These are phyloP conservation scores for Karalla daura DNA, from an alignment of 2,797 vertebrate genomes.

Conservation along the genomic window DNA sequence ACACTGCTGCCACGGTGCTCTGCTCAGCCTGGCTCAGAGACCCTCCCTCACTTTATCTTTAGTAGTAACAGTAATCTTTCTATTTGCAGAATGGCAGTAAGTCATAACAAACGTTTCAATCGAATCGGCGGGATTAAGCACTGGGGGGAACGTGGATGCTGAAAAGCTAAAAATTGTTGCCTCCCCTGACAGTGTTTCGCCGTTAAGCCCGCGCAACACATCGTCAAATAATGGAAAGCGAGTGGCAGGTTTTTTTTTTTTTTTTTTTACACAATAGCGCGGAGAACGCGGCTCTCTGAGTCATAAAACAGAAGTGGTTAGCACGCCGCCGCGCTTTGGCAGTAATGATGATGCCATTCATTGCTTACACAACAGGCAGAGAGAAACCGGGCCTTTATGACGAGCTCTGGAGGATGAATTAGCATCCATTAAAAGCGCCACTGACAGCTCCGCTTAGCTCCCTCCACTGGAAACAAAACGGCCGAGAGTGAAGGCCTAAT, in stretches of 20 bases:
- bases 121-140: conserved; percentile 37
- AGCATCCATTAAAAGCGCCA: conserved; percentile 72
- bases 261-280: conserved; percentile 53
- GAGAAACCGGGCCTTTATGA: conserved; percentile 59
- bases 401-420: conserved; percentile 71
- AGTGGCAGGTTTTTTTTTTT: conserved; percentile 56
- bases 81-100: conserved; percentile 38
- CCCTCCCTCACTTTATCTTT: conserved; percentile 31
- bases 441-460: conserved; percentile 63
- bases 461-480: conserved; percentile 59
- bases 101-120: conserved; percentile 43
- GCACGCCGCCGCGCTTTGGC: conserved; percentile 50
- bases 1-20: not conserved
- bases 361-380: conserved; percentile 69
- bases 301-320: conserved; percentile 71
- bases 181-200: conserved; percentile 16
- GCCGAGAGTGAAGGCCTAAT: conserved; percentile 60
- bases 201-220: conserved; percentile 51
- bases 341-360: conserved; percentile 66
- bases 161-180: conserved; percentile 26
- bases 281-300: conserved; percentile 53
- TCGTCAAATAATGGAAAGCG: conserved; percentile 59
- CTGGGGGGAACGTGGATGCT: conserved; percentile 17
- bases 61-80: conserved; percentile 37
- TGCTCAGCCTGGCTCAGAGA: conserved; percentile 6